phyloP scores from a whole-genome alignment of 2,888 invertebrate species.

The Mayetiola destructor region DNA sequence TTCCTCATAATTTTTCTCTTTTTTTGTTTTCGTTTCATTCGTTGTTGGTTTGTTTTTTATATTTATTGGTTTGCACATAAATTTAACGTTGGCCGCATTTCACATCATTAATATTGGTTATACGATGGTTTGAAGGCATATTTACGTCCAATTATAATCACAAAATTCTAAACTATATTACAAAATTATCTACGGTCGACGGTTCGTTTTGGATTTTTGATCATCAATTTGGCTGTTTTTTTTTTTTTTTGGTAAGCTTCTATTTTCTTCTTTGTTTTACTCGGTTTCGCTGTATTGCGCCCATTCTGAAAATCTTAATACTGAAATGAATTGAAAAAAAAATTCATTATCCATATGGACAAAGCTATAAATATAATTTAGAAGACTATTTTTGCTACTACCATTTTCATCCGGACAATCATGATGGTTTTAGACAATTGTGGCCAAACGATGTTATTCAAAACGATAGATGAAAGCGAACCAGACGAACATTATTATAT shows the following conservation, averaged over 20 bases:
- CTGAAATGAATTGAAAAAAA: not conserved
- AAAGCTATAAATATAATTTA: not conserved
- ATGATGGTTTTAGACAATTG: too few species aligned
- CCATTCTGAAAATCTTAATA: not conserved
- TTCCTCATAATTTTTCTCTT: too few species aligned
- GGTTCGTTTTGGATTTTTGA: not conserved
- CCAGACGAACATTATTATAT: too few species aligned
- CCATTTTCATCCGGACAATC: not conserved
- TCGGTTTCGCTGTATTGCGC: not conserved
- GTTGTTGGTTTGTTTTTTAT: too few species aligned
- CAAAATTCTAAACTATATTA: not conserved
- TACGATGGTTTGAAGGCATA: slow-evolving; percentile 3
- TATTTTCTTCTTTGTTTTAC: not conserved
- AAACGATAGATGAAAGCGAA: too few species aligned
- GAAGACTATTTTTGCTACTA: not conserved
- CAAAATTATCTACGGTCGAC: not conserved
- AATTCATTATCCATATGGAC: not conserved
- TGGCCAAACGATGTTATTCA: too few species aligned
- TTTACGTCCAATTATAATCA: slow-evolving; percentile 4
- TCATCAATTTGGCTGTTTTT: not conserved
- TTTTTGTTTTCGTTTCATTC: too few species aligned
- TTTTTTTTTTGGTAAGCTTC: not conserved
- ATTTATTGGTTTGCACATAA: not conserved
- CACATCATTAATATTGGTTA: not conserved
- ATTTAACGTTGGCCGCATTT: not conserved